phyloP scores from a whole-genome alignment of 2,888 invertebrate genomes.

The Hemistola chrysoprasaria region DNA sequence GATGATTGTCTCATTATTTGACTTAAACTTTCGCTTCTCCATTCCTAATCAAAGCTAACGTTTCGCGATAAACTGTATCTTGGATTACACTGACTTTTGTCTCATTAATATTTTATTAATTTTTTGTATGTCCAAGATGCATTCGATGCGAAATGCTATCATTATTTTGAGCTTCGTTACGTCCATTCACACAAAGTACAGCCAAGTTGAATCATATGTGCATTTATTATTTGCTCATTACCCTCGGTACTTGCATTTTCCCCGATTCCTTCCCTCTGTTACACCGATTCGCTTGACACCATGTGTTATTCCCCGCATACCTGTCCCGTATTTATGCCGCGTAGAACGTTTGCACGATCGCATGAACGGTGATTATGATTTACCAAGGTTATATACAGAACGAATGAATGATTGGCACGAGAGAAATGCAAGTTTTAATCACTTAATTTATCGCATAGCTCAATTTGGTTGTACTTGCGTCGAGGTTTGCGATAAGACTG shows the following conservation, averaged over 20 bases:
- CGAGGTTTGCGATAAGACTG: conserved; percentile 62
- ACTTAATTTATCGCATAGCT: conserved; percentile 34
- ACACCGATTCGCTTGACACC: conserved; percentile 40
- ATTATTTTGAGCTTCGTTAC: conserved; percentile 5
- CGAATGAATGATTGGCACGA: conserved; percentile 29
- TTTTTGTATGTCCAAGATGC: conserved; percentile 32
- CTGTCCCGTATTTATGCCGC: conserved; percentile 42
- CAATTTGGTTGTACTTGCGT: conserved; percentile 76
- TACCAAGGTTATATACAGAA: conserved; percentile 6
- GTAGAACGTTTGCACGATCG: conserved; percentile 45
- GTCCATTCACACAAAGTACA: conserved; percentile 56
- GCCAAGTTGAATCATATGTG: conserved; percentile 59
- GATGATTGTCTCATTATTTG: conserved; percentile 12
- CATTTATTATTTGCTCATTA: conserved; percentile 56
- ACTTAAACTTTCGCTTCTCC: conserved; percentile 27
- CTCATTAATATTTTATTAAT: conserved; percentile 13
- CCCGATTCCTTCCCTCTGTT: conserved; percentile 33
- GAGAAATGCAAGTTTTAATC: conserved; percentile 26
- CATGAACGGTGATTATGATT: conserved; percentile 36
- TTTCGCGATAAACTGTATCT: conserved; percentile 33
- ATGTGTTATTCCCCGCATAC: conserved; percentile 58
- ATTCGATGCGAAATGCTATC: conserved; percentile 20
- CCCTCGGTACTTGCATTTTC: conserved; percentile 65
- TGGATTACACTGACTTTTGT: conserved; percentile 26
- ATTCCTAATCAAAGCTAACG: conserved; percentile 38